These are phyloP conservation scores for Microtus ochrogaster DNA, from an alignment of 2,113 vertebrate species.

Conservation along the genomic window DNA sequence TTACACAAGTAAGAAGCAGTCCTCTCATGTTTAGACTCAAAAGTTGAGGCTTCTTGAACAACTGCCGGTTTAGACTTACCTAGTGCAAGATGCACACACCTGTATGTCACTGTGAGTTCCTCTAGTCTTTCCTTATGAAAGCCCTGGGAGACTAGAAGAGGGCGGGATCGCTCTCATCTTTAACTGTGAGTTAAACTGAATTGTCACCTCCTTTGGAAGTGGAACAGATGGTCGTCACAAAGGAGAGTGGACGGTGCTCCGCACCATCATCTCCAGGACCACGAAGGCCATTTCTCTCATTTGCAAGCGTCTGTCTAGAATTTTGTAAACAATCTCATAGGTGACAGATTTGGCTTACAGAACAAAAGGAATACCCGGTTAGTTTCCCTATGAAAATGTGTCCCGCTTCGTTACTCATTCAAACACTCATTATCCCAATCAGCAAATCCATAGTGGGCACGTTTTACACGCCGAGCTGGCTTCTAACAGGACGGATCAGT, in stretches of 20 bases:
- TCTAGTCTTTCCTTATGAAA: slow-evolving; percentile 9
- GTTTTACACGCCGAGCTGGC: not conserved
- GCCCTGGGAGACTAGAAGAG: not conserved
- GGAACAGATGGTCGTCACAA: slow-evolving; percentile 58
- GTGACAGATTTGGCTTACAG: slow-evolving; percentile 10
- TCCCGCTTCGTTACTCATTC: slow-evolving; percentile 47
- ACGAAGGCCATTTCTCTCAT: slow-evolving; percentile 54
- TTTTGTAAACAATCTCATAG: slow-evolving; percentile 63
- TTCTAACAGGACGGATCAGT: slow-evolving; percentile 11
- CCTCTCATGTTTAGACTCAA: not conserved
- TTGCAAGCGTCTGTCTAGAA: slow-evolving; percentile 66
- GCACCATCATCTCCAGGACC: not conserved
- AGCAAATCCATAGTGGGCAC: not conserved
- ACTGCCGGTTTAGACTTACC: not conserved
- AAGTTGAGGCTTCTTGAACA: not conserved
- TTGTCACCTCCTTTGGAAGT: slow-evolving; percentile 53
- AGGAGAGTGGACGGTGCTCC: slow-evolving; percentile 9
- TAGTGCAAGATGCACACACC: not conserved
- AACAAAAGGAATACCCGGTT: slow-evolving; percentile 58
- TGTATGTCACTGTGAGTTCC: not conserved
- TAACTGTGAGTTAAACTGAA: slow-evolving; percentile 55
- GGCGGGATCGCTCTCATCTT: not conserved
- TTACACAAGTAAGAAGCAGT: slow-evolving; percentile 9
- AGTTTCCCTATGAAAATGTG: slow-evolving; percentile 49
- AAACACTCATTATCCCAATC: slow-evolving; percentile 60